These are phyloP conservation scores for Xiphorhynchus erythropygius DNA, from an alignment of 2,797 vertebrate genomes.

Conservation along the genomic window DNA sequence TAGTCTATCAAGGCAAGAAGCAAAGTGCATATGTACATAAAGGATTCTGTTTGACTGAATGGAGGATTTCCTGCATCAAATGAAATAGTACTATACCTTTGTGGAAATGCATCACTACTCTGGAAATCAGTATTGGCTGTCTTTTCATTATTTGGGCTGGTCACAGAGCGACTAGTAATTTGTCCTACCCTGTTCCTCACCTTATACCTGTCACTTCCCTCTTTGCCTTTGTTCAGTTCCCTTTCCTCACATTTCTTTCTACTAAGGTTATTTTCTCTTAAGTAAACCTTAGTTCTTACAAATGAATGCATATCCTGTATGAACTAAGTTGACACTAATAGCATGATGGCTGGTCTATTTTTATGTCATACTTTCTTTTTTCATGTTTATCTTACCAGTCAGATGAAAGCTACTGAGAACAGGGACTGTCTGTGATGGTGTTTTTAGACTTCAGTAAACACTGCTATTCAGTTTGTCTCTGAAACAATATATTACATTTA, in stretches of 20 bases:
- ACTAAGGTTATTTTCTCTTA: neutral
- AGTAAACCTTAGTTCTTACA: neutral
- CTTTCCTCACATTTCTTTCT: neutral
- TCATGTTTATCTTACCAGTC: neutral
- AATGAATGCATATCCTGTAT: neutral
- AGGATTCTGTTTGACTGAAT: neutral
- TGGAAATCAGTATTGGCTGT: neutral
- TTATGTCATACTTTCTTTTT: neutral
- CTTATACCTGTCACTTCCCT: neutral
- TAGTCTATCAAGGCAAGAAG: neutral
- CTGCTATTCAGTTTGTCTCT: neutral
- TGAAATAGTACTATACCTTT: neutral
- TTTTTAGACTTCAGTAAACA: neutral
- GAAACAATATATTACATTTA: neutral
- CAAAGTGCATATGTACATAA: neutral
- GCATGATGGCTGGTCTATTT: neutral
- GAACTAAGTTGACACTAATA: neutral
- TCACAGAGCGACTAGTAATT: neutral
- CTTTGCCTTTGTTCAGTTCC: neutral
- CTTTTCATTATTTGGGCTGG: neutral
- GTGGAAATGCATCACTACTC: neutral
- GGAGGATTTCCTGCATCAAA: neutral
- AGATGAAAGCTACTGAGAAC: neutral
- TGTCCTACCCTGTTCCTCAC: neutral
- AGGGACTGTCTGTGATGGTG: neutral